Base-by-base conservation (phyloP, 1,140 invertebrate genomes). In the Bombus pascuorum region DNA sequence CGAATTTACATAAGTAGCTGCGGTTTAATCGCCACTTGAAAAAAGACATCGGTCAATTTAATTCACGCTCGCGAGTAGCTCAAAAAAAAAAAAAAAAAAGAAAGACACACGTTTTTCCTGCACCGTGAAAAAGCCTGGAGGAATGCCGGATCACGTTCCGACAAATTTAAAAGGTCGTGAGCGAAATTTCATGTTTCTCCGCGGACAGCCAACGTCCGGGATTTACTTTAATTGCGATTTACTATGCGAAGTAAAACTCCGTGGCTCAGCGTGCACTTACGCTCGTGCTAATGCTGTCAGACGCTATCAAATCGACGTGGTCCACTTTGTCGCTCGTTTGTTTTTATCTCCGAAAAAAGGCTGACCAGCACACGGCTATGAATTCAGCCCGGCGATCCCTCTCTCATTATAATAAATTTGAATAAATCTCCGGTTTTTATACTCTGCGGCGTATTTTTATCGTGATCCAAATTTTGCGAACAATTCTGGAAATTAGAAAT, bases 151-250 rank as follows among this genome's bases (percentile, higher is more conserved):
- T 72, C 68, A 85, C 83, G 83, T 70, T 22, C 39, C 53, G 57
- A 42, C 39, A 72, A 72, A 88, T 86, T 89, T 89, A 89, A 81
- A 74, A 86, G 39, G 22, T n/a, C 53, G 37, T 18, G 73, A 80
- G 72, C 86, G 86, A 85, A 75, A 88, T 88, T 88, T 76, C 72
- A 53, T 81, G 83, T 81, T 85, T 78, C 72, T 44, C 42, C 39
- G n/a, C 18, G 44, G 47, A 88, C 68, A 57, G 82, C 79, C 66
- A 74, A 68, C 75, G 44, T 42, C 25, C 73, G 37, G 73, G 75
- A 89, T 89, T 80, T 80, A 86, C 57, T 88, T 89, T 89, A 89
- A 89, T 89, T 89, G 84, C 70, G 75, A 80, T 89, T 88, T 82
- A 86, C 74, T 86, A 73, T 83, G 74, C 73, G 44, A 57, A 44